phyloP scores from a whole-genome alignment of 2,113 vertebrate species.

The Ovibos moschatus region DNA sequence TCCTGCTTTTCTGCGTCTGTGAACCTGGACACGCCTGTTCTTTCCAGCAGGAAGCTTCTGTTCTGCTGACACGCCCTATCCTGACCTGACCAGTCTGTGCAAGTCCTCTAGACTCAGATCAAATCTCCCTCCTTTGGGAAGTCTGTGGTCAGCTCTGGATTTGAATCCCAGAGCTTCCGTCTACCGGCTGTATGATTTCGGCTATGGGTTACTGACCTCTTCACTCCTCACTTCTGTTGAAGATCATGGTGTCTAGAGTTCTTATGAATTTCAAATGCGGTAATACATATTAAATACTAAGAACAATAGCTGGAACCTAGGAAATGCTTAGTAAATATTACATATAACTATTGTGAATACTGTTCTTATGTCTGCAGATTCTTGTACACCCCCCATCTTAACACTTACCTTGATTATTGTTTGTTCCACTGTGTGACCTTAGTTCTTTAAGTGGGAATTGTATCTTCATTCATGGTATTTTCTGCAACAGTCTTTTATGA shows the following conservation, averaged over 20 bases:
- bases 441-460: background rate
- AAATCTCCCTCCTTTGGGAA: background rate
- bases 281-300: background rate
- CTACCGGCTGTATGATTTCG: background rate
- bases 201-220: background rate
- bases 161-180: background rate
- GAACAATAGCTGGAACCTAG: background rate
- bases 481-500: background rate
- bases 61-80: background rate
- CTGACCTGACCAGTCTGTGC: background rate
- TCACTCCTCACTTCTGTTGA: background rate
- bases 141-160: background rate
- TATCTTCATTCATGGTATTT: conserved; percentile 1
- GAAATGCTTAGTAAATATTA: background rate
- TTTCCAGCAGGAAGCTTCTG: background rate
- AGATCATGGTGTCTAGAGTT: background rate
- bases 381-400: background rate
- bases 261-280: conserved; percentile 10
- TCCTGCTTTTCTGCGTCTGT: background rate
- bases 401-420: background rate
- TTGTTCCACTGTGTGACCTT: background rate
- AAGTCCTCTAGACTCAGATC: background rate
- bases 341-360: background rate
- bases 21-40: background rate
- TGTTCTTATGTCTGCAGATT: background rate